A percentile compares a stretch with the other conserved stretches of the same genome.
These are phyloP conservation scores for Nipponacmea schrenckii DNA, from an alignment of 2,888 invertebrate genomes.

Conservation along the genomic window DNA sequence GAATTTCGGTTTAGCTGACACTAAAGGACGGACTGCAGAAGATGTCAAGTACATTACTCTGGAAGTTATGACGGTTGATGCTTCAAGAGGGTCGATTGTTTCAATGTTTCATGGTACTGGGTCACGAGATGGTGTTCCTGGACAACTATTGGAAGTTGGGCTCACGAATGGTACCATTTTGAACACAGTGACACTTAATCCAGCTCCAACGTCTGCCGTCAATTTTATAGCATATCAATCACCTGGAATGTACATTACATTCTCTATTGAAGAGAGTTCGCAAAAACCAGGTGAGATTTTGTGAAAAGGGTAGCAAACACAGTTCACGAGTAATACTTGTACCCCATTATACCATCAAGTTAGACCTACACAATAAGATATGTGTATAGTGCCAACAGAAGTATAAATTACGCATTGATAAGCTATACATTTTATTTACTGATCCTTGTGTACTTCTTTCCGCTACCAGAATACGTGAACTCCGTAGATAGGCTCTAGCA, in stretches of 20 bases:
- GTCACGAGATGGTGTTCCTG: constrained; percentile 31
- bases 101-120: constrained; percentile 33
- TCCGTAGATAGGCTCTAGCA: too few relatives aligned
- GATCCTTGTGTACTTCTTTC: too few relatives aligned
- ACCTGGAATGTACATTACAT: constrained; percentile 29
- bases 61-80: constrained; percentile 4
- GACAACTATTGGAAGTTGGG: constrained; percentile 29
- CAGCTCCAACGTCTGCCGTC: constrained; percentile 21
- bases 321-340: too few relatives aligned
- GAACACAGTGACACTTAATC: constrained; percentile 20
- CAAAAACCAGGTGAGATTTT: constrained; percentile 18
- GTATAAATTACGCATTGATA: too few relatives aligned
- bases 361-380: too few relatives aligned
- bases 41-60: constrained; percentile 7
- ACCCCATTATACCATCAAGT: too few relatives aligned
- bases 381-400: too few relatives aligned
- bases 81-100: constrained; percentile 1
- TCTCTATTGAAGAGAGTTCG: constrained; percentile 33
- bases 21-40: not conserved
- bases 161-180: constrained; percentile 35
- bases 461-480: too few relatives aligned
- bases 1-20: constrained; percentile 36
- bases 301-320: too few relatives aligned
- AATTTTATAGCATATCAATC: constrained; percentile 19
- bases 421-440: too few relatives aligned